A percentile compares a stretch with the other conserved stretches of the same genome.
Conservation (phyloP, 2,888 invertebrate genomes). For the Mythimna loreyi region DNA sequence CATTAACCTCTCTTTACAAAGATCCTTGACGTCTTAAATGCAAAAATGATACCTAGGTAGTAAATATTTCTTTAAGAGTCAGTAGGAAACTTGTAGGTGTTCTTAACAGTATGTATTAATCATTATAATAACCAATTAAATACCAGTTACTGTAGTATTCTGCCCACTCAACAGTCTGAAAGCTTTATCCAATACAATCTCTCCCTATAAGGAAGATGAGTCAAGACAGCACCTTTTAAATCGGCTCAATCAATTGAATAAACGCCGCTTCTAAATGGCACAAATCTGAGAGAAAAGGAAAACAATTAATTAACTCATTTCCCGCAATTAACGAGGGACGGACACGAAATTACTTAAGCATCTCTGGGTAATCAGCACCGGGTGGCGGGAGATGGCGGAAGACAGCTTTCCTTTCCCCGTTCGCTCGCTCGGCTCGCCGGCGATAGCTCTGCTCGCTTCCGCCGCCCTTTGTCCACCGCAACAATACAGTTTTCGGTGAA, state of each 20-base stretch:
- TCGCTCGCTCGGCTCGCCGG: constrained; percentile 69
- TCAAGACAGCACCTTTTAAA: constrained; percentile 52
- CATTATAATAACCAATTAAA: neutral
- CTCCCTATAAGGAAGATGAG: constrained; percentile 26
- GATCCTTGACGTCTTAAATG: neutral
- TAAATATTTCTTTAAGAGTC: neutral
- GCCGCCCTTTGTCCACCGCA: constrained; percentile 75
- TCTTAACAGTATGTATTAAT: neutral
- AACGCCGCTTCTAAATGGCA: constrained; percentile 68
- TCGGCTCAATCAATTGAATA: constrained; percentile 69
- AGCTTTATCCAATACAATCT: constrained; percentile 4
- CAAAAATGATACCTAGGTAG: neutral
- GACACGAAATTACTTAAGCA: constrained; percentile 85
- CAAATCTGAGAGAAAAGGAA: constrained; percentile 84
- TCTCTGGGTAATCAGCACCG: constrained; percentile 80
- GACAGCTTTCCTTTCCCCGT: constrained; percentile 80
- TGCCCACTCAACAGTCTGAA: neutral
- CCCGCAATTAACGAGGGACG: constrained; percentile 86
- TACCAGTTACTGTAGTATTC: neutral
- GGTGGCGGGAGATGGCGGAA: constrained; percentile 70
- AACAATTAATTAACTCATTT: constrained; percentile 88
- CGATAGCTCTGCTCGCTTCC: constrained; percentile 73
- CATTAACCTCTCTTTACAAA: neutral
- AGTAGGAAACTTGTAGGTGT: neutral
- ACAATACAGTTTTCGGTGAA: constrained; percentile 71